A percentile compares a stretch with the other conserved stretches of the same genome.
phyloP scores from a whole-genome alignment of 2,888 invertebrate genomes.

The Incurvaria masculella region DNA sequence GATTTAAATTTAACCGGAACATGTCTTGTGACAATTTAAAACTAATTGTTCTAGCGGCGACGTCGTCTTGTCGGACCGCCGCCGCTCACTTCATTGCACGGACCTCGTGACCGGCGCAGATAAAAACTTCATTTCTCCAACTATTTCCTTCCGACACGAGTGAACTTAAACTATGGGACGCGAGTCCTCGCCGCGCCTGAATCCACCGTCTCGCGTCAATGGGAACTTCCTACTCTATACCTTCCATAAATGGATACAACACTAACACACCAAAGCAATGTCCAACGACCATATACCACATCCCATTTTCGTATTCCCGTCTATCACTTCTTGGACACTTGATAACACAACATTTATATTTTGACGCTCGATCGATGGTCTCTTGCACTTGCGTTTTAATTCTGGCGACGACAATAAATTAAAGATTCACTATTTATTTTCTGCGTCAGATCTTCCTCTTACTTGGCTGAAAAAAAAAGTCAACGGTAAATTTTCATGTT shows the following conservation, averaged over 20 bases:
- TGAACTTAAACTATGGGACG: background rate
- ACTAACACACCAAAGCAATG: slow-evolving; percentile 52
- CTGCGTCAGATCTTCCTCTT: slow-evolving; percentile 27
- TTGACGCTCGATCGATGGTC: slow-evolving; percentile 6
- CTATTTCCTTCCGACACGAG: background rate
- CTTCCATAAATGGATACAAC: slow-evolving; percentile 56
- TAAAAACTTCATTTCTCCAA: background rate
- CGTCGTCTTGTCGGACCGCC: too few species aligned
- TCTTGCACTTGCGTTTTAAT: slow-evolving; percentile 37
- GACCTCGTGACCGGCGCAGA: too few species aligned
- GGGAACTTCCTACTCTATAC: slow-evolving; percentile 41
- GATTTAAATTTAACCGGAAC: background rate
- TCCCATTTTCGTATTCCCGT: slow-evolving; percentile 20
- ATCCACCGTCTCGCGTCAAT: slow-evolving; percentile 29
- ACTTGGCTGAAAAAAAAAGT: slow-evolving; percentile 43
- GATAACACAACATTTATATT: slow-evolving; percentile 24
- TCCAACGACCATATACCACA: slow-evolving; percentile 29
- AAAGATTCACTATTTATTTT: slow-evolving; percentile 42
- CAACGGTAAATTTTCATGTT: too few species aligned
- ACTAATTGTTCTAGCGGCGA: background rate
- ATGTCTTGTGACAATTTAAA: background rate
- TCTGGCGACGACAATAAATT: slow-evolving; percentile 49
- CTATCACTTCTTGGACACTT: slow-evolving; percentile 38
- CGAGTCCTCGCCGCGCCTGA: background rate
- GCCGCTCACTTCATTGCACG: too few species aligned